Evolutionary conservation across 2,797 vertebrate species (phyloP).

Genomic region (Gymnocypris eckloni): DNA sequence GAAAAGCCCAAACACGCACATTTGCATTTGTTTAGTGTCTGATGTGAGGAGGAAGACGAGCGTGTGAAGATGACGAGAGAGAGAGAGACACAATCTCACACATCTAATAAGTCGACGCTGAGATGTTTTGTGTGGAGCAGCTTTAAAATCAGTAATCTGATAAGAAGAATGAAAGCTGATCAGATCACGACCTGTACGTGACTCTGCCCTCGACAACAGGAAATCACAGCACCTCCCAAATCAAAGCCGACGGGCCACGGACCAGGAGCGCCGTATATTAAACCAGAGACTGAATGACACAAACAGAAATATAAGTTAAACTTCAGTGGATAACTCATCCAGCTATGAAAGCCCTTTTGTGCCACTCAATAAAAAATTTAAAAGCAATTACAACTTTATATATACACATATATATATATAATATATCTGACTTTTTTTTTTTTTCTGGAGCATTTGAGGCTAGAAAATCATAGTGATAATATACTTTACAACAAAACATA

Average conservation of each 20-base stretch:
- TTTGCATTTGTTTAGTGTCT: conserved; percentile 59
- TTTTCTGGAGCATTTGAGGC: neutral
- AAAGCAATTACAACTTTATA: neutral
- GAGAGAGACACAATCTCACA: conserved; percentile 16
- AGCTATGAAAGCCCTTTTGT: neutral
- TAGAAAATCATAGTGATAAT: neutral
- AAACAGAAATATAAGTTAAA: neutral
- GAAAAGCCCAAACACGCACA: conserved; percentile 30
- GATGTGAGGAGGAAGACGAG: conserved; percentile 38
- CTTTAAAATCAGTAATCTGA: conserved; percentile 46
- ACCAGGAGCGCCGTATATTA: neutral
- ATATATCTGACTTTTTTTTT: neutral
- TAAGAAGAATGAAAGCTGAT: conserved; percentile 43
- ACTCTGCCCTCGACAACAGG: conserved; percentile 29
- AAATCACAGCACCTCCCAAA: conserved; percentile 38
- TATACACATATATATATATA: too few relatives aligned
- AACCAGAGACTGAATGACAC: neutral
- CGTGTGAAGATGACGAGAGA: conserved; percentile 16
- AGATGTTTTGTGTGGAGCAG: conserved; percentile 31
- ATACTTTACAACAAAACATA: too few relatives aligned
- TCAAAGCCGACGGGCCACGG: neutral
- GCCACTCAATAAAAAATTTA: neutral
- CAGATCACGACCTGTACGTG: conserved; percentile 25
- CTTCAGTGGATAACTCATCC: neutral
- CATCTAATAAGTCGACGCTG: conserved; percentile 24